Base-by-base conservation (phyloP, 2,888 invertebrate species). In the Caenorhabditis afra region DNA sequence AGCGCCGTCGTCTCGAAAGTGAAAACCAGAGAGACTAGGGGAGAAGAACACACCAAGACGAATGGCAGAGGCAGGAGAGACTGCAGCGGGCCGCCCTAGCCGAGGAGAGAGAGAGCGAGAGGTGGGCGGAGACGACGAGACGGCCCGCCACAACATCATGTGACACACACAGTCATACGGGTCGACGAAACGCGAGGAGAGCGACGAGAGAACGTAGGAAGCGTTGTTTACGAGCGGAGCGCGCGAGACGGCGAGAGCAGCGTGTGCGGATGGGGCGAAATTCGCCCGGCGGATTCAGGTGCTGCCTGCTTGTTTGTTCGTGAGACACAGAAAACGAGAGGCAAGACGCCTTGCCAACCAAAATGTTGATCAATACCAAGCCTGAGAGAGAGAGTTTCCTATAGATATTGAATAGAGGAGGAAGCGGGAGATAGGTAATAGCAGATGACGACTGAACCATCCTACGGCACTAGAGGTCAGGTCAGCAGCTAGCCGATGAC, bases 151-250 rank as follows among this genome's bases (percentile, higher is more conserved):
- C 59, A 47, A 55, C 55, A 67, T 76, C 75, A 76, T 68, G 62
- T 76, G 75, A 76, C 67, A 62, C 23, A 76, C 67, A 62, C 23
- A 55, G 62, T 61, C 67, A 76, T 59, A 66, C 62, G 75, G 67
- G 39, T 53, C 41, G 66, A 45, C 65, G 71, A 66, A 66, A 57
- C 65, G 41, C 41, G 58, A 47, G 45, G 62, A 74, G 65, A 49
- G 45, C 37, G 16, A 11, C 3, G 22, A 4, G 61, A 71, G 64
- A 73, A n/a, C n/a, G n/a, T n/a, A n/a, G n/a, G 35, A 47, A 67
- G n/a, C 23, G 20, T 22, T 55, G 39, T 52, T 53, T 45, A 55
- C 45, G 18, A 16, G 23, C 16, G 37, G 53, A 61, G 47, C 16
- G 41, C 7, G 14, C 14, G 14, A 61, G 74, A 66, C 20, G 49